Percentiles rank a stretch among this genome's conserved stretches.
Conservation (phyloP, 2,888 invertebrate species). For the Chrysopilus asiliformis region DNA sequence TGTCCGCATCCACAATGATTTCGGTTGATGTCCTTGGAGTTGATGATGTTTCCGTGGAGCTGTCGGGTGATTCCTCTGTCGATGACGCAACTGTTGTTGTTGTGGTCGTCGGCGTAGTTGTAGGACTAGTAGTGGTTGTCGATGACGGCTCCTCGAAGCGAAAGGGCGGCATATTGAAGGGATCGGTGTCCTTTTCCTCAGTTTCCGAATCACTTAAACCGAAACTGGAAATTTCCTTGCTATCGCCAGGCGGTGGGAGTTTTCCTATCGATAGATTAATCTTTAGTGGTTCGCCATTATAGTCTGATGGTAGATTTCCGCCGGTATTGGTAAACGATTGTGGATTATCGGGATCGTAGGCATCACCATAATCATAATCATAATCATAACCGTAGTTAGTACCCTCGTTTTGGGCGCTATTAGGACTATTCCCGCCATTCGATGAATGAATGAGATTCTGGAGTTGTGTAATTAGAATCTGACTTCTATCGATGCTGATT, state of each 20-base stretch:
- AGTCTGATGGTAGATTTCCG: constrained; percentile 2
- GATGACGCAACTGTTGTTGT: neutral
- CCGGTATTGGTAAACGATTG: constrained; percentile 9
- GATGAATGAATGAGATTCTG: constrained; percentile 18
- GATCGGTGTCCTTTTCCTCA: constrained; percentile 3
- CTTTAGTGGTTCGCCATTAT: constrained; percentile 29
- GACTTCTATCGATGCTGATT: constrained; percentile 24
- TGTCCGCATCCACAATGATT: neutral
- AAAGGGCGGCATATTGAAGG: constrained; percentile 11
- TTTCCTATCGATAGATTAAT: constrained; percentile 31
- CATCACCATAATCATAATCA: constrained; percentile 19
- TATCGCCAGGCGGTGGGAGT: constrained; percentile 21
- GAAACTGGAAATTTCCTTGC: constrained; percentile 5
- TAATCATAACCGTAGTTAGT: constrained; percentile 26
- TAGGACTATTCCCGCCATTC: constrained; percentile 7
- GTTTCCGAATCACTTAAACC: neutral
- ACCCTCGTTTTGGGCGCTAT: constrained; percentile 10
- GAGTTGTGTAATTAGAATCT: constrained; percentile 19
- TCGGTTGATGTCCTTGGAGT: neutral
- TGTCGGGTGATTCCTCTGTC: neutral
- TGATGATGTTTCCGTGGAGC: neutral
- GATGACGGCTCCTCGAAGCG: constrained; percentile 7
- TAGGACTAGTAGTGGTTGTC: constrained; percentile 4
- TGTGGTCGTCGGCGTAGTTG: constrained; percentile 2
- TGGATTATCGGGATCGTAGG: constrained; percentile 7